A percentile compares a stretch with the other conserved stretches of the same genome.
phyloP scores from a whole-genome alignment of 1,140 invertebrate species.

The Thereuonema tuberculata region DNA sequence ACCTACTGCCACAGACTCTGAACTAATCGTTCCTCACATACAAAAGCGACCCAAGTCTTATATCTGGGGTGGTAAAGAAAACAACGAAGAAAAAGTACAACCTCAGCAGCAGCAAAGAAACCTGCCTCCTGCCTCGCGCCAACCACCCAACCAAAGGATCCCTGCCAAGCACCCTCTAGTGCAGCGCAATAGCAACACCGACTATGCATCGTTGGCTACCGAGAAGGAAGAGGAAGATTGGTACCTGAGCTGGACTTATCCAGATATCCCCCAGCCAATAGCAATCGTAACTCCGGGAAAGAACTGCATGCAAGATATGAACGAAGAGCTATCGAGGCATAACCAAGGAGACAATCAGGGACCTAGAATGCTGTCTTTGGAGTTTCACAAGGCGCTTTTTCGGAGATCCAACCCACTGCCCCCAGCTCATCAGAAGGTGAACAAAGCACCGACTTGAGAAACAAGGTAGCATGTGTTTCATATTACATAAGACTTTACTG shows the following conservation, averaged over 20 bases:
- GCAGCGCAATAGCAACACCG: background rate
- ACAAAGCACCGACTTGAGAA: too few relatives aligned
- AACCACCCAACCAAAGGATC: background rate
- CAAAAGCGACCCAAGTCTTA: background rate
- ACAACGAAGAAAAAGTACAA: background rate
- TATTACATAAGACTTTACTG: too few relatives aligned
- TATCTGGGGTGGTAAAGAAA: background rate
- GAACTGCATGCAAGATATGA: constrained; percentile 4
- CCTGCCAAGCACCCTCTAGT: background rate
- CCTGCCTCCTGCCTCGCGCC: background rate
- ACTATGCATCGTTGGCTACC: background rate
- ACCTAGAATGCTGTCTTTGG: background rate
- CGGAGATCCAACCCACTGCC: constrained; percentile 6
- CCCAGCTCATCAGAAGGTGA: background rate
- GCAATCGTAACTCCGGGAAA: constrained; percentile 8
- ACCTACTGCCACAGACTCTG: background rate
- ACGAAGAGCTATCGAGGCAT: background rate
- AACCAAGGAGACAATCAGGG: background rate
- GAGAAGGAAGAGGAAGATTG: background rate
- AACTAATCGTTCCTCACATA: constrained; percentile 6
- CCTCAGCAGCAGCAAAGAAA: background rate
- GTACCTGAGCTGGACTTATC: constrained; percentile 7
- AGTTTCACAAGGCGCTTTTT: constrained; percentile 8
- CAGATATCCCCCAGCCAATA: constrained; percentile 5
- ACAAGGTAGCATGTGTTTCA: too few relatives aligned